Percentiles rank a stretch among this genome's conserved stretches.
Conservation (phyloP, 2,113 vertebrate genomes). For the Pao palembangensis region DNA sequence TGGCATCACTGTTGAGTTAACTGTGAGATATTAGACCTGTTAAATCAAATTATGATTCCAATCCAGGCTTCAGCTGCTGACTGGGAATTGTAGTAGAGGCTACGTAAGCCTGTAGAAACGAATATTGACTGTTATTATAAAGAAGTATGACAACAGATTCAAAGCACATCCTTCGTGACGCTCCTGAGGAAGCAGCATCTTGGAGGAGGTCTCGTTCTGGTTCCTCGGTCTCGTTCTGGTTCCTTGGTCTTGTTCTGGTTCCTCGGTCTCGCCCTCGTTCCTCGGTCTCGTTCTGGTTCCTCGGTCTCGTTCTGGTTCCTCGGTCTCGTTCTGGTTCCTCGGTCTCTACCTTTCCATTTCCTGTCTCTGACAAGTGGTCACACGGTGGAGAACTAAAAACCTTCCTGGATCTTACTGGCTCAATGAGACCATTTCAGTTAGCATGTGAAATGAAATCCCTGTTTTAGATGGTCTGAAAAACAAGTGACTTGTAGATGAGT, state of each 20-base stretch:
- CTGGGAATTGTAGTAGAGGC: no score
- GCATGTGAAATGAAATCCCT: no score
- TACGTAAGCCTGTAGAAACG: no score
- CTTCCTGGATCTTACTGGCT: neutral
- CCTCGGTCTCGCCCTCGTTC: conserved; percentile 11
- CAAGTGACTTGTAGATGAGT: neutral
- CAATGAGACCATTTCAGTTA: no score
- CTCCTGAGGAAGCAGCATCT: neutral
- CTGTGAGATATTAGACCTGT: no score
- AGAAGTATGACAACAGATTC: conserved; percentile 3
- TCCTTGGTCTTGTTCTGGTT: conserved; percentile 12
- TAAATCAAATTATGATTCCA: no score
- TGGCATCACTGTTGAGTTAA: no score
- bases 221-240: conserved; percentile 13
- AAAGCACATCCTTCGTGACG: conserved; percentile 26
- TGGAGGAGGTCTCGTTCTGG: conserved; percentile 11
- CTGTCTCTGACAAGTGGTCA: conserved; percentile 15
- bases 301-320: conserved; percentile 11
- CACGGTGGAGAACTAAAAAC: conserved; percentile 21
- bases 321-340: no score
- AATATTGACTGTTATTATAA: no score
- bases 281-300: conserved; percentile 10
- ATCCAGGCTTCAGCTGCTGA: no score
- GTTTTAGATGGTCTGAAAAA: conserved; percentile 1
- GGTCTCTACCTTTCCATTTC: conserved; percentile 12